Base-by-base conservation (phyloP, 2,113 vertebrate species). In the Girardinichthys multiradiatus region DNA sequence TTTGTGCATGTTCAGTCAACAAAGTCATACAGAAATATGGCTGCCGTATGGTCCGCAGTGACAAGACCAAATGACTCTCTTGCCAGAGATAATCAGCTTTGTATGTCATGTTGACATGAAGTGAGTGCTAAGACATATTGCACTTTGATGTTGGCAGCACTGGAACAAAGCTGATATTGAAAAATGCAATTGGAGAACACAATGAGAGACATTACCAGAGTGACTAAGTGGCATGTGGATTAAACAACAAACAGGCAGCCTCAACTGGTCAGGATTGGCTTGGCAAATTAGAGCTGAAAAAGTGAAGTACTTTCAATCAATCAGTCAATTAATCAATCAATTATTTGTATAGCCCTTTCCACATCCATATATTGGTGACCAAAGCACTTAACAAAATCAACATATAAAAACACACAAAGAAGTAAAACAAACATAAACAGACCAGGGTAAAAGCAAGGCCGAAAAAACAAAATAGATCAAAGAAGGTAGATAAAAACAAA, bases 11-110 rank as follows among this genome's bases (percentile, higher is more conserved):
- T 74, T 65, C 60, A 62, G 79, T 85, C 87, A 84, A 87, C 81
- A 89, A 84, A 89, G 87, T 91, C 86, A 90, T 91, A 87, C 90
- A 89, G 89, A 81, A 90, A 89, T 83, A 92, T 89, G 89, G 89
- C 70, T 63, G 76, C 90, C 87, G 79, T 81, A 76, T 84, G 82
- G 85, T 90, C 89, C 85, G 5, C 77, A 60, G 87, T 71, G 86
- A 89, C 83, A 61, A 68, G 74, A 72, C 82, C 82, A 86, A 91
- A 92, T 90, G 85, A 91, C 90, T 90, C 93, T 91, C 88, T 54
- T 77, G 81, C 77, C 82, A 81, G 82, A 80, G 74, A 90, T 93
- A 92, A 92, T 89, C 87, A 85, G 87, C 92, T 93, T 93, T 92
- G 79, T 86, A 80, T 79, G 86, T 88, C 82, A 83, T 89, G 89